A percentile compares a stretch with the other conserved stretches of the same genome.
These are phyloP conservation scores for Oreochromis spilurus DNA, from an alignment of 2,113 vertebrate genomes.

Conservation along the genomic window DNA sequence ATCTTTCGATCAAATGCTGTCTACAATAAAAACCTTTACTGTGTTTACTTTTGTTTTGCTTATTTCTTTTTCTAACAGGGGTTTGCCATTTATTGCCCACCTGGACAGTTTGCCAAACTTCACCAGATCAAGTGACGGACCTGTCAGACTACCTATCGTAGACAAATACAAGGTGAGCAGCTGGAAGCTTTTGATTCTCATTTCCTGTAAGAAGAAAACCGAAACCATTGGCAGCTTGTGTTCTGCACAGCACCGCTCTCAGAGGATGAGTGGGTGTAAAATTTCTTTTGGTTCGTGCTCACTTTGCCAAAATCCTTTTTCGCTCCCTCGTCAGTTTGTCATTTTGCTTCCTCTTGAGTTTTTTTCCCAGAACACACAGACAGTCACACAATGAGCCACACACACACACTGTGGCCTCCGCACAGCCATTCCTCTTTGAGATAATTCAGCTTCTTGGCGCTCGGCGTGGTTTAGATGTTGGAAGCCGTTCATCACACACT, in stretches of 20 bases:
- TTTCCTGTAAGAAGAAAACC: not conserved
- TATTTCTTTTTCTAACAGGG: constrained; percentile 68
- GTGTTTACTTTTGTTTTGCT: not conserved
- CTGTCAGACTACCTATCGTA: constrained; percentile 96
- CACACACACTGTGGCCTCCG: not conserved
- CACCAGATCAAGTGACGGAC: constrained; percentile 89
- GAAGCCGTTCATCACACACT: not conserved
- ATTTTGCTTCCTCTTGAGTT: not conserved
- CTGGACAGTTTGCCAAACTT: constrained; percentile 98
- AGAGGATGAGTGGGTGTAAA: not conserved
- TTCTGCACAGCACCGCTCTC: not conserved
- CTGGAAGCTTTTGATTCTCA: not conserved
- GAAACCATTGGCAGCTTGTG: not conserved
- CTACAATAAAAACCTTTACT: not conserved
- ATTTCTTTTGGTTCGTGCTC: not conserved
- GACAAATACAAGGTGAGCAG: constrained; percentile 95
- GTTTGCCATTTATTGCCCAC: constrained; percentile 95
- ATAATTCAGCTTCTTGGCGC: constrained; percentile 31
- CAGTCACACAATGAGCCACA: not conserved
- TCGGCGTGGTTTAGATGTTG: not conserved
- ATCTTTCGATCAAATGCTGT: not conserved
- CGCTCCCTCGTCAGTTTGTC: not conserved
- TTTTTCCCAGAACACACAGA: not conserved
- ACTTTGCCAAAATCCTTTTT: not conserved
- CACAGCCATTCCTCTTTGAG: not conserved